Evolutionary conservation across 2,113 vertebrate species (phyloP), one percentile per base, ranked within the genome.

Genomic region (Odocoileus hemionus): DNA sequence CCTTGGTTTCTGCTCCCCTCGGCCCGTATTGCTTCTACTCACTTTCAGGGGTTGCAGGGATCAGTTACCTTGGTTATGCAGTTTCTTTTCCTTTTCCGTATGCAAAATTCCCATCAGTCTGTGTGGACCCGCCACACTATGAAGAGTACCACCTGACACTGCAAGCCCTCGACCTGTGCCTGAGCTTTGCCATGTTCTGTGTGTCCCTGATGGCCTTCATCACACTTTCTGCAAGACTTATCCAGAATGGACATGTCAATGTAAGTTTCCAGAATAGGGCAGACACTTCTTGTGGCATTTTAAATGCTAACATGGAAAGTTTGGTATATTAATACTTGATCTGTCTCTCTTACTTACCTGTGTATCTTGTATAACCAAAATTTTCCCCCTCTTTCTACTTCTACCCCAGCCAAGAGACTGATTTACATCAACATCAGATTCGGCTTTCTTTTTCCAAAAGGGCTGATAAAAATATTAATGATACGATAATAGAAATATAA

Each of bases 21-120:
- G 98, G 98, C 26, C 98, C 97, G 0, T 96, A 86, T 19, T 98
- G 97, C 87, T 98, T 96, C 97, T 98, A 97, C 93, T 98, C 89
- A 0, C 96, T 98, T 60, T 92, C 95, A 82, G 98, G 98, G 33
- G 89, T 93, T 7, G 13, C 98, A 50, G 98, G 98, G 28, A 98
- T 90, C 47, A 95, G 23, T 45, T 98, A 98, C 58, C 89, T 97
- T 33, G 97, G 98, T 23, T 97, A 97, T 0, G 47, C 94, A 5
- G 74, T 97, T 25, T 76, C 76, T 21, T 92, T 97, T 86, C 98
- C 98, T 6, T 99, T 98, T 96, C 96, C 98, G 0, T 98, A 96
- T 11, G 0, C 67, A 55, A 92, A 61, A 33, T 98, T 97, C 92
- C 96, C 96, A 60, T 96, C 91, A 3, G 6, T 94, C 47, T 98